Percentiles rank a stretch among this genome's conserved stretches.
Conservation (phyloP, 2,113 vertebrate species). For the Carettochelys insculpta region DNA sequence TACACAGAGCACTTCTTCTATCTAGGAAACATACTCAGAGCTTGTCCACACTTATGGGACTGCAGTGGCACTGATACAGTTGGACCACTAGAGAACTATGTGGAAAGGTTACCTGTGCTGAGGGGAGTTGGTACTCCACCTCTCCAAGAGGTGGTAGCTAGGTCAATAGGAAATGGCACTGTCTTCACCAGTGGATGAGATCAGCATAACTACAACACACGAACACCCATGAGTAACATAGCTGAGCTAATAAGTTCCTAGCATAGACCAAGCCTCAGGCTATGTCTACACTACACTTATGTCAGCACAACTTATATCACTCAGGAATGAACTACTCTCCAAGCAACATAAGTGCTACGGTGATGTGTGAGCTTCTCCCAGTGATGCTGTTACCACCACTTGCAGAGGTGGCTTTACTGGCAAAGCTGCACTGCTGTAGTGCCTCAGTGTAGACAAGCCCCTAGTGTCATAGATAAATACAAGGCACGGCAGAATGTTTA, state of each 20-base stretch:
- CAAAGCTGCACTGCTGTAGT: no score
- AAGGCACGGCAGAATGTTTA: not conserved
- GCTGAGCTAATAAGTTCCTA: not conserved
- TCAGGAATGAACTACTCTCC: no score
- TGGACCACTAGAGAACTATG: not conserved
- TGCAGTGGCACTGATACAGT: no score
- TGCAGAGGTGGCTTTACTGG: no score
- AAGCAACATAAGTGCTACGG: no score
- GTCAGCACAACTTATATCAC: no score
- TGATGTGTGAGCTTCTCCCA: no score
- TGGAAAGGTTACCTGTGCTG: not conserved
- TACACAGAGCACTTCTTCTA: not conserved
- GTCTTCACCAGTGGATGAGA: not conserved
- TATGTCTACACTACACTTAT: no score
- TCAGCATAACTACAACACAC: not conserved
- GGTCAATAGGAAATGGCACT: not conserved
- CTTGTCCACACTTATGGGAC: not conserved
- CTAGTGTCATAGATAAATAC: not conserved
- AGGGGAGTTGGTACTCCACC: not conserved
- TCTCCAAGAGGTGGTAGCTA: not conserved
- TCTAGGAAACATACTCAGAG: not conserved
- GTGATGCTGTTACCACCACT: no score
- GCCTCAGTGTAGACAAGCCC: no score
- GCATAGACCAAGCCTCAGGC: not conserved
- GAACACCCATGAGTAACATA: not conserved